Base-by-base conservation (phyloP, 2,888 invertebrate genomes). In the Epirrhoe tristata region DNA sequence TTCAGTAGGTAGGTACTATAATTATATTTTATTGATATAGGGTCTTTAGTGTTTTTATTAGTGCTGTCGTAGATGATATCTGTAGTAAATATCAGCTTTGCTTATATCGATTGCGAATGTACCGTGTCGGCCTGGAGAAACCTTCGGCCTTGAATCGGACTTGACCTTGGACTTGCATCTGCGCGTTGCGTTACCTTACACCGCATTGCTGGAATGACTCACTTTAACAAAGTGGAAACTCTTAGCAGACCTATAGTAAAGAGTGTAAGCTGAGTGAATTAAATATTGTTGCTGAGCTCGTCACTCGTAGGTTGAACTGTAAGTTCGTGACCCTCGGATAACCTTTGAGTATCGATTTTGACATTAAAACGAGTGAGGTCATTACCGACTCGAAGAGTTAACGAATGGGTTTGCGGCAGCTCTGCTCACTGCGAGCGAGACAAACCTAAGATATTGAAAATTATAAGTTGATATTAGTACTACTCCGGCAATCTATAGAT, bases 141-240 rank as follows among this genome's bases (percentile, higher is more conserved):
- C n/a, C 53, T 62, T 1, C 60, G 67, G 61, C 66, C 61, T 62
- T 68, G 54, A 57, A 48, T 10, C 6, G 32, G 14, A 55, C 56
- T 17, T 6, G 34, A 51, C 58, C 31, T 63, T 53, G 12, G 54
- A 32, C 50, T 52, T 58, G 69, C 66, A 73, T 62, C 66, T 71
- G 71, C 73, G 71, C 73, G 66, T 43, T 71, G 69, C 63, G 62
- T 51, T 55, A 32, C 17, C 43, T 34, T 48, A 16, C 17, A 46
- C 46, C 57, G 46, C 24, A 43, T 31, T 43, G 46, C 50, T 62
- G n/a, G 8, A 12, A 46, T 10, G 16, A 24, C n/a, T n/a, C 61
- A 3, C 12, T 39, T 52, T 48, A 14, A 34, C 6, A 32, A 4
- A 50, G n/a, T 34, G 34, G 7, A 34, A 36, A 36, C 39, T 43